Percentiles rank a stretch among this genome's conserved stretches.
phyloP scores from a whole-genome alignment of 2,888 invertebrate genomes.

The Leucoptera coffeella region DNA sequence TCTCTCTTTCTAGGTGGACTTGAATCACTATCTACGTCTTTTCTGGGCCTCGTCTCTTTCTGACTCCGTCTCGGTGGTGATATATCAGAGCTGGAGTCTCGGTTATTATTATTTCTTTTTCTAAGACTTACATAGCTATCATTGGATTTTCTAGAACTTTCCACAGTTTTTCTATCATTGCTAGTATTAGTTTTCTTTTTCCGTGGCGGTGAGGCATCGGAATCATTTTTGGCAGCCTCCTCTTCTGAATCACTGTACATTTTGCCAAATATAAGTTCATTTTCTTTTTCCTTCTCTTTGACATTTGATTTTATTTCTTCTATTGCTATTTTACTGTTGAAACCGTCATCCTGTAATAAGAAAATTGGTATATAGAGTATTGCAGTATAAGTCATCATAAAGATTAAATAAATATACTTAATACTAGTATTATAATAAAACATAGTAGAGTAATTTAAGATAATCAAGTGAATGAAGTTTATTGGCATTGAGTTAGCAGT shows the following conservation, averaged over 20 bases:
- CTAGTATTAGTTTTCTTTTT: slow-evolving; percentile 6
- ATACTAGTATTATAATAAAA: no score
- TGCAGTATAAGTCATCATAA: no score
- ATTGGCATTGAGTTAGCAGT: no score
- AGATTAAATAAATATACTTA: no score
- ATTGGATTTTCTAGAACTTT: no score
- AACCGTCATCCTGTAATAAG: slow-evolving; percentile 33
- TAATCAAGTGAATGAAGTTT: no score
- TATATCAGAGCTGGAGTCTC: slow-evolving; percentile 11
- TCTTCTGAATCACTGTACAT: slow-evolving; percentile 47
- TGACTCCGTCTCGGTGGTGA: slow-evolving; percentile 8
- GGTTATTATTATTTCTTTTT: slow-evolving; percentile 10
- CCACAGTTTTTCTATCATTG: slow-evolving; percentile 6
- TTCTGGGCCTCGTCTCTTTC: no score
- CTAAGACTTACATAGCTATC: slow-evolving; percentile 34
- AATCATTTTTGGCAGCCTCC: slow-evolving; percentile 23
- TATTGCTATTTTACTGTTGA: slow-evolving; percentile 35
- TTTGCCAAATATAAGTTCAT: slow-evolving; percentile 37
- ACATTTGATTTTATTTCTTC: slow-evolving; percentile 32
- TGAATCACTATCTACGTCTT: slow-evolving; percentile 30
- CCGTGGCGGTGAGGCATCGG: slow-evolving; percentile 9
- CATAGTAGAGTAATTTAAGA: no score
- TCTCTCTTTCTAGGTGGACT: slow-evolving; percentile 22
- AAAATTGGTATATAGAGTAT: no score
- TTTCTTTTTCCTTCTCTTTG: slow-evolving; percentile 32